Evolutionary conservation across 2,797 vertebrate genomes (phyloP).

Genomic region (Tauraco hartlaubi): DNA sequence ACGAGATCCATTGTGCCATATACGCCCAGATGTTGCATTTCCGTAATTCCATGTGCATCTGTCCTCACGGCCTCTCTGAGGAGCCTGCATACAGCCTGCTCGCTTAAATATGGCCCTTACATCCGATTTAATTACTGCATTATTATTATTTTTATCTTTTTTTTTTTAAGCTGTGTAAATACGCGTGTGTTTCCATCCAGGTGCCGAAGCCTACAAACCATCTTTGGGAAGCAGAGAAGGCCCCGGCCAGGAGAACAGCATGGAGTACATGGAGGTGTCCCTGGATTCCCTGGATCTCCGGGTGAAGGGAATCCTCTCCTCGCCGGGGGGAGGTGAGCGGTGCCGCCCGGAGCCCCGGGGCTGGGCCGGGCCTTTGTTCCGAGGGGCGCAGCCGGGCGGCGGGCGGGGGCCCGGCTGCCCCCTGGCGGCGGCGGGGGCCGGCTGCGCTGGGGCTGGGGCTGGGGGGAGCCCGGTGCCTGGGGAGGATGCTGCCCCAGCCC

Average conservation of each 20-base stretch:
- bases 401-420: conserved; percentile 23
- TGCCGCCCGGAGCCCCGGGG: too few species aligned
- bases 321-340: conserved; percentile 84
- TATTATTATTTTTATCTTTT: not conserved
- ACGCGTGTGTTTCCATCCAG: conserved; percentile 21
- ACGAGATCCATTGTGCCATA: not conserved
- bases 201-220: conserved; percentile 73
- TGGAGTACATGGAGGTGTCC: conserved; percentile 87
- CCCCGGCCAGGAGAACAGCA: conserved; percentile 75
- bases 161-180: not conserved
- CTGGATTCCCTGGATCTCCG: conserved; percentile 85
- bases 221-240: conserved; percentile 76
- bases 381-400: not conserved
- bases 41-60: not conserved
- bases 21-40: not conserved
- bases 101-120: not conserved
- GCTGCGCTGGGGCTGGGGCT: too few species aligned
- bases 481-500: too few species aligned
- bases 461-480: not conserved
- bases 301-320: conserved; percentile 81
- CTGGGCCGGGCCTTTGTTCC: not conserved
- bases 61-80: not conserved
- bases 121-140: not conserved
- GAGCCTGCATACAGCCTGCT: not conserved
- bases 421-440: conserved; percentile 48